A percentile compares a stretch with the other conserved stretches of the same genome.
Evolutionary conservation across 2,797 vertebrate species (phyloP).

Genomic region (Chanos chanos): DNA sequence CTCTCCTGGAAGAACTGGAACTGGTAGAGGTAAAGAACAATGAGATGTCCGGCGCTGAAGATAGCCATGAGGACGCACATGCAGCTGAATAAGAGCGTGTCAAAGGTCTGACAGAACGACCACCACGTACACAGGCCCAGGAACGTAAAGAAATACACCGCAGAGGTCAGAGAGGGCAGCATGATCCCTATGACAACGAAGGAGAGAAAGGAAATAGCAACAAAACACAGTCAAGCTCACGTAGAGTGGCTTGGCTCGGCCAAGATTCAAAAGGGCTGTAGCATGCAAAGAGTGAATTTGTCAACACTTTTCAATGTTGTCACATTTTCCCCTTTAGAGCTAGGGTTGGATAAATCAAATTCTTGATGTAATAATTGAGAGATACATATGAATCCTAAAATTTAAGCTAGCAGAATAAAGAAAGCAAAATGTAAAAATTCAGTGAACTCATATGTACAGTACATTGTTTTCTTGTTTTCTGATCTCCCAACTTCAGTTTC

Average conservation of each 20-base stretch:
- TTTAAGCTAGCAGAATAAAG: too few relatives aligned
- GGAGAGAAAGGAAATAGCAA: not conserved
- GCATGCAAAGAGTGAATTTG: not conserved
- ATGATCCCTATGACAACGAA: constrained; percentile 79
- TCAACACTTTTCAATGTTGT: too few relatives aligned
- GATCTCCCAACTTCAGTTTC: too few relatives aligned
- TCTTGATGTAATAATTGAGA: too few relatives aligned
- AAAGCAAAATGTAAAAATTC: too few relatives aligned
- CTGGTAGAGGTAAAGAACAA: constrained; percentile 95
- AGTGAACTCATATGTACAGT: too few relatives aligned
- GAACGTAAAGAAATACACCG: constrained; percentile 95
- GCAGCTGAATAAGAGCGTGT: constrained; percentile 96
- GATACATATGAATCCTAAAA: too few relatives aligned
- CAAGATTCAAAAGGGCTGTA: not conserved
- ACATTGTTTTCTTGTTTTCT: too few relatives aligned
- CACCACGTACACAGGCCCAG: constrained; percentile 97
- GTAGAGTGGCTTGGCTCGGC: too few relatives aligned
- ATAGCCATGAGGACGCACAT: constrained; percentile 97
- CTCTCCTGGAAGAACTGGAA: constrained; percentile 95
- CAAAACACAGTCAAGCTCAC: not conserved
- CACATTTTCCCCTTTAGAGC: too few relatives aligned
- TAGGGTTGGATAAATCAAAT: too few relatives aligned
- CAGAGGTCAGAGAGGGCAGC: constrained; percentile 92
- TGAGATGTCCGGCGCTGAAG: constrained; percentile 91
- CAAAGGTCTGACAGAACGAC: constrained; percentile 91